A percentile compares a stretch with the other conserved stretches of the same genome.
Conservation (phyloP, 2,888 invertebrate species). For the Matsumyia berberina region DNA sequence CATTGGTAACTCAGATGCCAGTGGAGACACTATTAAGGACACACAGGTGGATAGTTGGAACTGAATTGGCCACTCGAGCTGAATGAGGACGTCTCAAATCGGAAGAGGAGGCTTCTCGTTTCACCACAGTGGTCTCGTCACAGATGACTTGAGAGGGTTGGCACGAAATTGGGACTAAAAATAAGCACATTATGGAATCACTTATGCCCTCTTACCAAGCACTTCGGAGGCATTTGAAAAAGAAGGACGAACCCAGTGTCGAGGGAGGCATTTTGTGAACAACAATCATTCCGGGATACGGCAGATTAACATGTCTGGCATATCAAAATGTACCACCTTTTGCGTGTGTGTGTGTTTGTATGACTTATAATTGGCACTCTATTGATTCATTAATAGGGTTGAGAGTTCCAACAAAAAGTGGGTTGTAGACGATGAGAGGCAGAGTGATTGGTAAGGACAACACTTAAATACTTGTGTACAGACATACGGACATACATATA, state of each 20-base stretch:
- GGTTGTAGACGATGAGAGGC: no score
- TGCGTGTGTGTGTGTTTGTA: neutral
- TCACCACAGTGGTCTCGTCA: conserved; percentile 4
- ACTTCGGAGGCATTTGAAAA: conserved; percentile 24
- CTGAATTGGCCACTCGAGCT: neutral
- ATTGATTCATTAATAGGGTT: no score
- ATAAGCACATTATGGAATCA: conserved; percentile 48
- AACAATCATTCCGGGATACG: conserved; percentile 38
- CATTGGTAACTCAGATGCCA: conserved; percentile 9
- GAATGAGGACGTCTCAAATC: conserved; percentile 10
- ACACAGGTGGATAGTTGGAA: conserved; percentile 31
- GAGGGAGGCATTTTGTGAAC: conserved; percentile 30
- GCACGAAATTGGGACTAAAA: conserved; percentile 7
- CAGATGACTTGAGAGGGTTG: neutral
- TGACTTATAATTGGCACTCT: no score
- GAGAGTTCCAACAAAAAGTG: no score
- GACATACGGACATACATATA: no score
- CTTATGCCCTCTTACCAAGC: conserved; percentile 25
- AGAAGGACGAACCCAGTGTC: neutral
- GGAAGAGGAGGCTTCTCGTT: conserved; percentile 29
- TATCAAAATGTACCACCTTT: conserved; percentile 14
- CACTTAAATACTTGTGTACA: no score
- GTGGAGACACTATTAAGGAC: conserved; percentile 25
- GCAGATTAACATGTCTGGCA: conserved; percentile 53
- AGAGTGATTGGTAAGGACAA: no score